Conservation (phyloP, 2,888 invertebrate genomes). For the Drepanosiphum platanoidis region DNA sequence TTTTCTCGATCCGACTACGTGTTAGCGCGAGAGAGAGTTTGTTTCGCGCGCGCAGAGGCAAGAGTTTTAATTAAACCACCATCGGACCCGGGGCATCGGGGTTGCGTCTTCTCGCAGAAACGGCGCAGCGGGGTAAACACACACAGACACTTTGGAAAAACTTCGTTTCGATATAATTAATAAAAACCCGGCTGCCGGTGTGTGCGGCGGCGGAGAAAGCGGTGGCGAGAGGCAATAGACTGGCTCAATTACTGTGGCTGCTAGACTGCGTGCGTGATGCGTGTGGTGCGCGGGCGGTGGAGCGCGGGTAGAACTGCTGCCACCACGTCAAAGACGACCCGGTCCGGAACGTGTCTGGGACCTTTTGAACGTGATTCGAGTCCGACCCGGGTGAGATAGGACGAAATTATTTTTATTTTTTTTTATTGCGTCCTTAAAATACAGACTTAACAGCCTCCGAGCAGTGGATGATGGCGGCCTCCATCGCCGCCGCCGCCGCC, state of each 20-base stretch:
- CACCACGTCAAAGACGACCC: not conserved
- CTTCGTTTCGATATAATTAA: conserved; percentile 59
- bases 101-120: not conserved
- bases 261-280: not conserved
- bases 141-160: conserved; percentile 39
- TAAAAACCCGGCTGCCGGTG: conserved; percentile 33
- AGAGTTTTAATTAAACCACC: conserved; percentile 57
- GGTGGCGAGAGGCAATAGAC: conserved; percentile 3
- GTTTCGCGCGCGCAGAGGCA: not conserved
- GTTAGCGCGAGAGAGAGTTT: not conserved
- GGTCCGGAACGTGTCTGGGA: conserved; percentile 41
- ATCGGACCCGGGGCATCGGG: not conserved
- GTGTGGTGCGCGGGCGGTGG: not conserved
- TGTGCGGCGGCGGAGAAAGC: not conserved
- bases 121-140: not conserved
- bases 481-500: too few relatives aligned
- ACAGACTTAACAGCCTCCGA: not conserved
- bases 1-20: not conserved
- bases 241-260: conserved; percentile 36
- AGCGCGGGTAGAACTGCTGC: not conserved
- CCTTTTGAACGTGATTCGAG: conserved; percentile 51
- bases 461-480: too few relatives aligned
- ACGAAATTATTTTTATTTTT: conserved; percentile 24
- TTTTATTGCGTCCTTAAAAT: conserved; percentile 43
- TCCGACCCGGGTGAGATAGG: not conserved